Evolutionary conservation across 2,797 vertebrate species (phyloP), one percentile per base, ranked within the genome.

Genomic region (Hypotaenidia okinawae): DNA sequence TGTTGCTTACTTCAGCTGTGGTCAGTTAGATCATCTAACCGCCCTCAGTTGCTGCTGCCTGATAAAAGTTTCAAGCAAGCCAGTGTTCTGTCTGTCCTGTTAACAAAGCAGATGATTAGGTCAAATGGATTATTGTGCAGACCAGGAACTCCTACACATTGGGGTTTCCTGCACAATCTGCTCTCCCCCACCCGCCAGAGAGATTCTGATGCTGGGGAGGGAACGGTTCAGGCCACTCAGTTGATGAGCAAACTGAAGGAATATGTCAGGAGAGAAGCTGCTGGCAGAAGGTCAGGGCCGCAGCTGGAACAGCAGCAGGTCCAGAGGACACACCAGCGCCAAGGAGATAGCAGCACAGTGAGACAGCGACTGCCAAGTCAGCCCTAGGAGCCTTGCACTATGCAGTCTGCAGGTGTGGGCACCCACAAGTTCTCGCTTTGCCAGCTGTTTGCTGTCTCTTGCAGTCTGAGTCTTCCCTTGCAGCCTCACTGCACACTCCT

Each of bases 401-500:
- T 6, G 35, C 21, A 2, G 6, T 10, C 52, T 16, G n/a, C 30
- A 16, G 52, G 59, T 19, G 55, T 55, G 8, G 49, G 16, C 55
- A 62, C 54, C 54, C 62, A 10, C 2, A 23, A 43, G 19, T 5
- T 30, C 54, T 13, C 19, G 72, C 33, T 43, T n/a, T 43, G 23
- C 3, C 2, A 4, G 32, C 37, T 35, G 2, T 43, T 90, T 22
- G 24, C 25, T 47, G 6, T 10, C 66, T 33, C 13, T 10, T 37
- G 30, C 24, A 16, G 27, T 2, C 39, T 47, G 41, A 84, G 51
- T 66, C 30, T 47, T 33, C 55, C 59, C 45, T 10, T 21, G 28
- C 58, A 74, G 75, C 74, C 23, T 41, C 12, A 2, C 54, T 5
- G 5, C 0, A 0, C 7, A 30, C n/a, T 39, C 22, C 33, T 9